Evolutionary conservation across 2,888 invertebrate genomes (phyloP).

Genomic region (Alitta virens): DNA sequence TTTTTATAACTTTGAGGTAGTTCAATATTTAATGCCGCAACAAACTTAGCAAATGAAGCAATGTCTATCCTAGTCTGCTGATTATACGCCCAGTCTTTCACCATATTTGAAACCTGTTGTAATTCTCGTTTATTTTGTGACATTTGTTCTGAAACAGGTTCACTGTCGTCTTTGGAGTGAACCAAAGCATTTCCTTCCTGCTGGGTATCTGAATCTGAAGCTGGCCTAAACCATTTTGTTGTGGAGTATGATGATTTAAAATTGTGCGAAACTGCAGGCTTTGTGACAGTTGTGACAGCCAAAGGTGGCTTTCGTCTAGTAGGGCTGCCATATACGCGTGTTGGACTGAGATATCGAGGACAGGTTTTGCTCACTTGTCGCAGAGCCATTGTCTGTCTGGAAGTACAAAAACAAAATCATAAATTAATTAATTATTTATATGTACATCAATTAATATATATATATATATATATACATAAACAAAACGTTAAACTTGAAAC

Average conservation of each 20-base stretch:
- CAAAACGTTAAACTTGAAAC: no score
- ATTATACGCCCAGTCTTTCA: constrained; percentile 1
- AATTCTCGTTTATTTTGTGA: neutral
- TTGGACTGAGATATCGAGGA: constrained; percentile 10
- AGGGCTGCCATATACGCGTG: neutral
- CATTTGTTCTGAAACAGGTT: neutral
- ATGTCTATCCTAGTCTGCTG: constrained; percentile 9
- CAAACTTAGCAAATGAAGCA: constrained; percentile 5
- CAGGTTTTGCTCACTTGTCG: neutral
- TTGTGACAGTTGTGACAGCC: neutral
- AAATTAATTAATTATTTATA: no score
- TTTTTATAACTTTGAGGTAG: constrained; percentile 14
- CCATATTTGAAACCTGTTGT: no score
- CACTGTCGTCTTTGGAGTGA: neutral
- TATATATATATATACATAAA: no score
- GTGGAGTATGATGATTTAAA: neutral
- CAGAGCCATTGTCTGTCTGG: neutral
- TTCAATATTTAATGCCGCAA: constrained; percentile 18
- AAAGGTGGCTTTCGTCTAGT: neutral
- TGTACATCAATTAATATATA: no score
- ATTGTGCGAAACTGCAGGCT: neutral
- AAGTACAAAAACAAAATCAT: no score
- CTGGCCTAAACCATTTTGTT: neutral
- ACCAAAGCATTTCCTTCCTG: neutral
- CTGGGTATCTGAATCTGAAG: neutral